These are phyloP conservation scores for Asarcornis scutulata DNA, from an alignment of 2,113 vertebrate species.

Conservation along the genomic window DNA sequence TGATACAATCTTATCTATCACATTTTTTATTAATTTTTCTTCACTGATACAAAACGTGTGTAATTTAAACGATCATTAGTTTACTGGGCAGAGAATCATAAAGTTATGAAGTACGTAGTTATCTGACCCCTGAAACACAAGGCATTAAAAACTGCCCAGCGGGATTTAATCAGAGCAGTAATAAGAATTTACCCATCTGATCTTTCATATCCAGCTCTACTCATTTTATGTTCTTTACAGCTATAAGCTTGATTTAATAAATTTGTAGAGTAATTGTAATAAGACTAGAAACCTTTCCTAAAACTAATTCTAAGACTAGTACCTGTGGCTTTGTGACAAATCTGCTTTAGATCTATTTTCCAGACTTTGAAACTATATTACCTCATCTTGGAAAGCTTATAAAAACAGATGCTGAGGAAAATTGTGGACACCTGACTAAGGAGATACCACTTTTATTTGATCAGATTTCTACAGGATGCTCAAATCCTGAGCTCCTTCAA, in stretches of 20 bases:
- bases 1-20: constrained; percentile 18
- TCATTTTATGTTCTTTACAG: constrained; percentile 29
- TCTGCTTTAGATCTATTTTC: background rate
- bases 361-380: background rate
- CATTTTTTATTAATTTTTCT: constrained; percentile 18
- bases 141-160: background rate
- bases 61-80: constrained; percentile 24
- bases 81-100: constrained; percentile 24
- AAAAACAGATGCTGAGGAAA: background rate
- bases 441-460: background rate
- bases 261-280: background rate
- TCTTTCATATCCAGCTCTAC: constrained; percentile 3
- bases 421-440: background rate
- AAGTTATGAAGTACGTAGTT: constrained; percentile 15
- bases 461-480: background rate
- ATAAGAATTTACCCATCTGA: constrained; percentile 30
- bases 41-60: background rate
- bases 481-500: background rate
- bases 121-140: constrained; percentile 17
- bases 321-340: background rate
- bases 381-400: background rate
- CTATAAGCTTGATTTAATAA: background rate
- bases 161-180: constrained; percentile 34
- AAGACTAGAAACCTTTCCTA: background rate
- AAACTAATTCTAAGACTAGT: background rate